Percentiles rank a stretch among this genome's conserved stretches.
Conservation (phyloP, 1,140 invertebrate species). For the Micrasema minimum region DNA sequence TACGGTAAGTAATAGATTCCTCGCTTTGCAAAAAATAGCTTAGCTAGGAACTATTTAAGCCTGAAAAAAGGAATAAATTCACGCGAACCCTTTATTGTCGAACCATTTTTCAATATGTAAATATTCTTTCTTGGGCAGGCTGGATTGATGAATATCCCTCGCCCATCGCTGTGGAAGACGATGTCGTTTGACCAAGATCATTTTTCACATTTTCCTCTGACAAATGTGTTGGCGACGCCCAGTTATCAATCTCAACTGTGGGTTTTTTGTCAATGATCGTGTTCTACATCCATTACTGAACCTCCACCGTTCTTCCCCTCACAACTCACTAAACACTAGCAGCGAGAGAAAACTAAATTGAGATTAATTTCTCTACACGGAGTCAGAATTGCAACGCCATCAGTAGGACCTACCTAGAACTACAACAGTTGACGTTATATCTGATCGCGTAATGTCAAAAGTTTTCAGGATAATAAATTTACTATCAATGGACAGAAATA, state of each 20-base stretch:
- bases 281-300: conserved; percentile 51
- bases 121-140: conserved; percentile 11
- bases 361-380: conserved; percentile 38
- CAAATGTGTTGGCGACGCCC: conserved; percentile 48
- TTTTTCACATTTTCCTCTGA: conserved; percentile 48
- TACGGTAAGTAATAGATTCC: no score
- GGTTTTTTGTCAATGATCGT: conserved; percentile 43
- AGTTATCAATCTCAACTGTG: conserved; percentile 45
- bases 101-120: conserved; percentile 19
- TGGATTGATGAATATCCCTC: conserved; percentile 23
- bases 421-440: no score
- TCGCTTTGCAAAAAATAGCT: no score
- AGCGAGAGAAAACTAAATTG: conserved; percentile 12
- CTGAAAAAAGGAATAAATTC: background rate
- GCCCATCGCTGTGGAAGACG: conserved; percentile 19
- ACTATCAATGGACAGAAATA: no score
- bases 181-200: conserved; percentile 34
- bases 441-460: no score
- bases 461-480: no score
- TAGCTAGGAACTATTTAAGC: no score
- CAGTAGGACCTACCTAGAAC: background rate
- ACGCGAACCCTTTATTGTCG: background rate
- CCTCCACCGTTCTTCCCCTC: conserved; percentile 10
- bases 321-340: background rate
- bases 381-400: background rate